Percentiles rank a stretch among this genome's conserved stretches.
phyloP scores from a whole-genome alignment of 2,797 vertebrate genomes.

The Psittacula echo region DNA sequence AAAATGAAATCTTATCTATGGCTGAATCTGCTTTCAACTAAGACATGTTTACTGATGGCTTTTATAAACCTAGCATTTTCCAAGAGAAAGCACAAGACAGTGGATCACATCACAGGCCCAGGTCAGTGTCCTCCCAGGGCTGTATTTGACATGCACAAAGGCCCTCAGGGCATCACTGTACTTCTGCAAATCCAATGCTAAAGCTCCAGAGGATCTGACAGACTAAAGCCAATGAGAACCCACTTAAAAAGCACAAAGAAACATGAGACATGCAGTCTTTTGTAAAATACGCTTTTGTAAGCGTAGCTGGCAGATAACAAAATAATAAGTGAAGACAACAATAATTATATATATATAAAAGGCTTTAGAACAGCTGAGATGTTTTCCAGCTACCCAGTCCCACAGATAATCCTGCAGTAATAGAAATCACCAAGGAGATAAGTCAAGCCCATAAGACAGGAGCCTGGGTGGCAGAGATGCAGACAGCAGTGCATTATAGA shows the following conservation, averaged over 20 bases:
- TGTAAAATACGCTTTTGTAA: slow-evolving; percentile 2
- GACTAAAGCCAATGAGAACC: slow-evolving; percentile 5
- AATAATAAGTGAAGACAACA: not conserved
- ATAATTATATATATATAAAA: not conserved
- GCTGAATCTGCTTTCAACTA: not conserved
- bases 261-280: not conserved
- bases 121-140: not conserved
- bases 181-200: not conserved
- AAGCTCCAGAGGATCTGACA: not conserved
- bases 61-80: not conserved
- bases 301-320: not conserved
- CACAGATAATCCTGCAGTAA: not conserved
- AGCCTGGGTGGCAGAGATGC: not conserved
- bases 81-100: not conserved
- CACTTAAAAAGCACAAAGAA: not conserved
- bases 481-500: not conserved
- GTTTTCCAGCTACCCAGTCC: slow-evolving; percentile 10
- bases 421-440: not conserved
- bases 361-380: slow-evolving; percentile 12
- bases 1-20: not conserved
- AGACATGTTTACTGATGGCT: not conserved
- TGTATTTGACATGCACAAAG: not conserved
- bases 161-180: not conserved
- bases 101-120: not conserved
- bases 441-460: fast-evolving